These are phyloP conservation scores for Crematogaster levior DNA, from an alignment of 2,888 invertebrate genomes.

Conservation along the genomic window DNA sequence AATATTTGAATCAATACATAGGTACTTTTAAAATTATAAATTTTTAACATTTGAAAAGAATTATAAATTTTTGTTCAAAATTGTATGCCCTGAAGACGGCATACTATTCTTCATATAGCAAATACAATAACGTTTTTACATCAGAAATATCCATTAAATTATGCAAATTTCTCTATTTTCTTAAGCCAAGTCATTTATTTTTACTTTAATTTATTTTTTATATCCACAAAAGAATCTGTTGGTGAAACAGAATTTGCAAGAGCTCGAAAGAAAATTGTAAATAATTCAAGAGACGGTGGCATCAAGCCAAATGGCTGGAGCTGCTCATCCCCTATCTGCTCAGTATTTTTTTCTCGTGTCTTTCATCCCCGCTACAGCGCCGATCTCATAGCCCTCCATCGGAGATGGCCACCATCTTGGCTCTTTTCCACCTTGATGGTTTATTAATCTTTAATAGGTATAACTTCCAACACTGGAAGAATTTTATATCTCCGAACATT, in stretches of 20 bases:
- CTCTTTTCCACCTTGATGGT: conserved; percentile 79
- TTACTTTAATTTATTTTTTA: conserved; percentile 31
- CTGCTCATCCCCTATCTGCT: conserved; percentile 50
- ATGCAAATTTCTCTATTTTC: conserved; percentile 1
- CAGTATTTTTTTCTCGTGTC: conserved; percentile 50
- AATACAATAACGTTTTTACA: not conserved
- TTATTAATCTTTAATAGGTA: conserved; percentile 83
- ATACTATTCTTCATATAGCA: no score
- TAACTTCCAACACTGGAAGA: conserved; percentile 81
- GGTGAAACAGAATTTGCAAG: conserved; percentile 45
- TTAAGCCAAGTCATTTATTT: not conserved
- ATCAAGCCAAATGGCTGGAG: conserved; percentile 75
- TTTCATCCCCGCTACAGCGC: not conserved
- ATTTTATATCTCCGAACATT: conserved; percentile 80
- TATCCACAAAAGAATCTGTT: conserved; percentile 20
- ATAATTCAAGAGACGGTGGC: conserved; percentile 78
- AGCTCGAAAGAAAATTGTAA: conserved; percentile 71
- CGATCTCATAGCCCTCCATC: conserved; percentile 28
- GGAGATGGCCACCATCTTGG: conserved; percentile 72
- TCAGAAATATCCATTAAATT: not conserved
- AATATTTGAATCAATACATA: not conserved
- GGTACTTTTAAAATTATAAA: not conserved
- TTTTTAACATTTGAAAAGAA: no score
- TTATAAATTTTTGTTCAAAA: not conserved
- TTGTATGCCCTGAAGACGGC: not conserved